A percentile compares a stretch with the other conserved stretches of the same genome.
phyloP scores from a whole-genome alignment of 2,888 invertebrate species.

The Nowickia ferox region DNA sequence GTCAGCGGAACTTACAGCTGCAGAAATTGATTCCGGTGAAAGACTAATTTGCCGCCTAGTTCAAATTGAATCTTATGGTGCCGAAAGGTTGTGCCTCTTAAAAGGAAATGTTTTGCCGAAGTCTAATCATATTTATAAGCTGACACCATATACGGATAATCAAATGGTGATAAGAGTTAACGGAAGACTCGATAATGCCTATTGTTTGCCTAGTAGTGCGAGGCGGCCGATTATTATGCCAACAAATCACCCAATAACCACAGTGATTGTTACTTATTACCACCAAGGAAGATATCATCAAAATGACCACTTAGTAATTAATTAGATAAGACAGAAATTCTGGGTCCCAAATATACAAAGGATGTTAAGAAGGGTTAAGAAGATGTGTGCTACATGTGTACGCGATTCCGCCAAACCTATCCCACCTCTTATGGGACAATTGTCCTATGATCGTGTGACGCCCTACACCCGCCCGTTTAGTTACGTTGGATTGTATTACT shows the following conservation, averaged over 20 bases:
- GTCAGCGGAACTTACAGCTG: constrained; percentile 45
- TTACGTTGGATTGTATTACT: constrained; percentile 73
- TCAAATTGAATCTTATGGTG: constrained; percentile 4
- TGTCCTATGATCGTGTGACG: constrained; percentile 66
- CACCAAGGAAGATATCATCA: too few relatives aligned
- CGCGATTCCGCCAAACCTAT: constrained; percentile 52
- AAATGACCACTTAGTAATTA: too few relatives aligned
- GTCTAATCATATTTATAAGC: constrained; percentile 26
- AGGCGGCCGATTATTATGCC: too few relatives aligned
- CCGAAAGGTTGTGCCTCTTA: constrained; percentile 3
- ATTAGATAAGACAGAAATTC: too few relatives aligned
- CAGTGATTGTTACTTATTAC: too few relatives aligned
- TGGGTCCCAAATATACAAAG: too few relatives aligned
- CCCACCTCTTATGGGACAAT: constrained; percentile 73
- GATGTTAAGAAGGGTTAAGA: too few relatives aligned
- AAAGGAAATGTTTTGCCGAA: constrained; percentile 8
- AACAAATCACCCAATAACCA: too few relatives aligned
- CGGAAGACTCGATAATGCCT: constrained; percentile 56
- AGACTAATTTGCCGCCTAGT: constrained; percentile 45
- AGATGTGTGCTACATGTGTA: constrained; percentile 36
- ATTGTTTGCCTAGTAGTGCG: constrained; percentile 54
- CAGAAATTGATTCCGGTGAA: constrained; percentile 46
- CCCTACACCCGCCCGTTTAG: constrained; percentile 69
- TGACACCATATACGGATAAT: constrained; percentile 37
- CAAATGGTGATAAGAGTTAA: constrained; percentile 26